A percentile compares a stretch with the other conserved stretches of the same genome.
Conservation (phyloP, 2,113 vertebrate genomes). For the Brachyhypopomus occidentalis region DNA sequence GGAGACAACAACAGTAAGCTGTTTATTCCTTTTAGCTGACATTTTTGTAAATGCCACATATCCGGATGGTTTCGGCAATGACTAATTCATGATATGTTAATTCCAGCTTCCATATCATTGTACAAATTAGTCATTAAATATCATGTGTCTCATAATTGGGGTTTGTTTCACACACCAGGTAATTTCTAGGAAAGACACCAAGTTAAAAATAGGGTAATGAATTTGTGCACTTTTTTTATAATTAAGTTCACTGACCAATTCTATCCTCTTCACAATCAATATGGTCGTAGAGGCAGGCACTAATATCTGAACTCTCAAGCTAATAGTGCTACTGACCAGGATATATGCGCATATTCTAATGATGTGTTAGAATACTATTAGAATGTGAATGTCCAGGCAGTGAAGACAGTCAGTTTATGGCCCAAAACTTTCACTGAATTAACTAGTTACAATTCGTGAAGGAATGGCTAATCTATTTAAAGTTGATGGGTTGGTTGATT, state of each 20-base stretch:
- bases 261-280: neutral
- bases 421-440: no score
- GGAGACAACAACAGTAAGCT: slow-evolving; percentile 58
- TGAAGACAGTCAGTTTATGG: no score
- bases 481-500: no score
- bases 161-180: slow-evolving; percentile 48
- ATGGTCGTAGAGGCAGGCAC: neutral
- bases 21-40: slow-evolving; percentile 71
- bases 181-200: slow-evolving; percentile 35
- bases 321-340: no score
- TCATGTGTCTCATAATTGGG: slow-evolving; percentile 60
- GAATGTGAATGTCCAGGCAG: no score
- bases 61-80: slow-evolving; percentile 54
- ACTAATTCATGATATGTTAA: slow-evolving; percentile 65
- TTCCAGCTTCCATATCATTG: slow-evolving; percentile 64
- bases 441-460: no score
- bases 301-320: neutral
- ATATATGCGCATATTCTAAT: no score
- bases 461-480: no score
- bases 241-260: neutral
- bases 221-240: slow-evolving; percentile 41
- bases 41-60: slow-evolving; percentile 78
- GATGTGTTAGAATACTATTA: no score
- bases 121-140: slow-evolving; percentile 69
- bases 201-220: slow-evolving; percentile 31